Evolutionary conservation across 2,888 invertebrate genomes (phyloP).

Genomic region (Eupithecia pulchellata): DNA sequence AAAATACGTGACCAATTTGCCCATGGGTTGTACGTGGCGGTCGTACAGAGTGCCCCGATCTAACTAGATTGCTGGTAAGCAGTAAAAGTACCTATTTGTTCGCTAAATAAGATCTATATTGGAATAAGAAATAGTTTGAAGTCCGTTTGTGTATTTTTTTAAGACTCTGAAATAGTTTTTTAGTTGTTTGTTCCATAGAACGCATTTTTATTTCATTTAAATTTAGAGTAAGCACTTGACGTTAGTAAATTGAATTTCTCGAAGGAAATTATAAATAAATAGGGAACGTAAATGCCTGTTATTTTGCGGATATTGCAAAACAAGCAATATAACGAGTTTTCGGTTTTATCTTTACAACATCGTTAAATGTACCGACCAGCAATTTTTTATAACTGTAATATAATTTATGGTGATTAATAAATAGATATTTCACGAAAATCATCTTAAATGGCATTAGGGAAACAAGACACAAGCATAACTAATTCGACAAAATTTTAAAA

Average conservation of each 20-base stretch:
- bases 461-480: too few relatives aligned
- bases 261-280: not conserved
- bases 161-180: too few relatives aligned
- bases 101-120: constrained; percentile 1
- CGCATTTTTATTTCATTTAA: too few relatives aligned
- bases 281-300: not conserved
- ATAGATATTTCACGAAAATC: not conserved
- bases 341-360: constrained; percentile 17
- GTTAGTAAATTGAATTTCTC: not conserved
- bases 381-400: constrained; percentile 11
- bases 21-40: constrained; percentile 9
- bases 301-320: constrained; percentile 9
- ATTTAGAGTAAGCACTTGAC: not conserved
- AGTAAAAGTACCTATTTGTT: constrained; percentile 1
- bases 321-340: constrained; percentile 18
- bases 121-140: not conserved
- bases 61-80: constrained; percentile 10
- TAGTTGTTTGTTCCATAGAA: too few relatives aligned
- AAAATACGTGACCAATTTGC: constrained; percentile 22
- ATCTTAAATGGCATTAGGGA: too few relatives aligned
- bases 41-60: not conserved
- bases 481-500: too few relatives aligned
- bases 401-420: not conserved
- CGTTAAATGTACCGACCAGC: constrained; percentile 9
- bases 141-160: not conserved